Percentiles rank a stretch among this genome's conserved stretches.
These are phyloP conservation scores for Musca domestica DNA, from an alignment of 1,140 invertebrate genomes.

Conservation along the genomic window DNA sequence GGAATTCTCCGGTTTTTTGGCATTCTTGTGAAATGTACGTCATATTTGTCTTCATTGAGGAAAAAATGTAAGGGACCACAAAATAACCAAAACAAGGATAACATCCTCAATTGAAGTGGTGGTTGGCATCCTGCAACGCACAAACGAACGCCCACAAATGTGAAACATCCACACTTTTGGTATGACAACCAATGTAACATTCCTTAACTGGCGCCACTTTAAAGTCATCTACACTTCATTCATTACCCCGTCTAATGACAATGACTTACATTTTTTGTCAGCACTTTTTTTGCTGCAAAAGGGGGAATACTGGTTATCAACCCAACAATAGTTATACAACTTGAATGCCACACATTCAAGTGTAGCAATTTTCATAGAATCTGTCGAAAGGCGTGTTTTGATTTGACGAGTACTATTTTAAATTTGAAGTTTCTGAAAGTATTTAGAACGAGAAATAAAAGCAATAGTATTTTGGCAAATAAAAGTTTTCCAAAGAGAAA, in stretches of 20 bases:
- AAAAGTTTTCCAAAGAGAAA: slow-evolving; percentile 6
- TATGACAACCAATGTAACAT: not conserved
- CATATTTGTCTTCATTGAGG: not conserved
- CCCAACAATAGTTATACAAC: no score
- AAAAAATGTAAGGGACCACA: no score
- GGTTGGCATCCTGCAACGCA: no score
- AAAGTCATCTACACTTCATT: slow-evolving; percentile 20
- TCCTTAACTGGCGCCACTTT: slow-evolving; percentile 15
- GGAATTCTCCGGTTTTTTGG: slow-evolving; percentile 6
- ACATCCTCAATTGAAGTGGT: no score
- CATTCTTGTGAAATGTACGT: slow-evolving; percentile 10
- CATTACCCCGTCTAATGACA: slow-evolving; percentile 17
- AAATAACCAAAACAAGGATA: no score
- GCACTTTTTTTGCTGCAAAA: not conserved
- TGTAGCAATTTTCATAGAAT: not conserved
- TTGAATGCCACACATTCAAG: no score
- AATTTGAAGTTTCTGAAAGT: not conserved
- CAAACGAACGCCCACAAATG: no score
- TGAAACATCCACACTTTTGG: no score
- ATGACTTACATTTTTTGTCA: slow-evolving; percentile 22
- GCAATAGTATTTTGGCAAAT: not conserved
- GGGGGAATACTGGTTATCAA: not conserved
- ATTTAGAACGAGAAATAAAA: not conserved
- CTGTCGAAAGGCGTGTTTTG: slow-evolving; percentile 5
- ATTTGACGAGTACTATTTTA: not conserved